Conservation (phyloP, 2,888 invertebrate species). For the Drosophila aldrichi region DNA sequence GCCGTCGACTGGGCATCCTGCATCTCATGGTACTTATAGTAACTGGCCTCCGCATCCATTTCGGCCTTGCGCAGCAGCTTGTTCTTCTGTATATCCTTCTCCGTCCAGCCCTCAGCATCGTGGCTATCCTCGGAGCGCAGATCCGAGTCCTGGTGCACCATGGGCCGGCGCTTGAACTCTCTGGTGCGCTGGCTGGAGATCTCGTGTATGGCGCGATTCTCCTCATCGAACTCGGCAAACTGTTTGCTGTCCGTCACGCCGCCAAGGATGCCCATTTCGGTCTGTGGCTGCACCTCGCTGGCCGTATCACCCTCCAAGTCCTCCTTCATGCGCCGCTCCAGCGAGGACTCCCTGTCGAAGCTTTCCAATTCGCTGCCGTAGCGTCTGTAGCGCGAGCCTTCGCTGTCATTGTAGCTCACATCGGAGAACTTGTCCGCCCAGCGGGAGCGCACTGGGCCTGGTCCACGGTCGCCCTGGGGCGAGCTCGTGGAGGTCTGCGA, state of each 20-base stretch:
- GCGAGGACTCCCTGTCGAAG: conserved; percentile 85
- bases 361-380: conserved; percentile 85
- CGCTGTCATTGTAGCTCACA: conserved; percentile 86
- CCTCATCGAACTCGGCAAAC: conserved; percentile 87
- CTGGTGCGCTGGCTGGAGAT: conserved; percentile 84
- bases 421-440: conserved; percentile 86
- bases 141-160: conserved; percentile 85
- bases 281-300: conserved; percentile 84
- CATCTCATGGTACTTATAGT: conserved; percentile 75
- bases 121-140: conserved; percentile 85
- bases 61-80: conserved; percentile 82
- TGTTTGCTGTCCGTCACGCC: conserved; percentile 87
- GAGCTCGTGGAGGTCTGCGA: conserved; percentile 89
- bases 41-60: conserved; percentile 83
- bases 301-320: conserved; percentile 84
- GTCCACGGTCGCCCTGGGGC: conserved; percentile 87
- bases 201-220: conserved; percentile 87
- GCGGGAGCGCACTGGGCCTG: conserved; percentile 86
- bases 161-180: conserved; percentile 84
- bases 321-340: conserved; percentile 85
- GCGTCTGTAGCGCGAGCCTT: conserved; percentile 85
- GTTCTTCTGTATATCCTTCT: conserved; percentile 84
- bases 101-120: conserved; percentile 84
- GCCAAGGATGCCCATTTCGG: conserved; percentile 79
- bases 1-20: conserved; percentile 88